phyloP scores from a whole-genome alignment of 2,113 vertebrate species.

The Atractosteus spatula region DNA sequence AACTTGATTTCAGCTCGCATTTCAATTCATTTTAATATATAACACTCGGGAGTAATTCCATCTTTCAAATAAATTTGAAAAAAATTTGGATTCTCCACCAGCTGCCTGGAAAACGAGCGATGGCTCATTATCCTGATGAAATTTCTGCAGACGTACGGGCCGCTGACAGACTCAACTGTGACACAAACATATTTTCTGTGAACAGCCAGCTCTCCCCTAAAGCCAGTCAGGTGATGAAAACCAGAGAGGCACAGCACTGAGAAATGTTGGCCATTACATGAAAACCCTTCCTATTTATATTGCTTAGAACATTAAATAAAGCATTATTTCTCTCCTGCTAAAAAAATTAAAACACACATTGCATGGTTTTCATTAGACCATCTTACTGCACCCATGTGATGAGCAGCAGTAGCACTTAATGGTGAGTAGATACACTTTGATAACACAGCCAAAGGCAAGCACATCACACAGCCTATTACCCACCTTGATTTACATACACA shows the following conservation, averaged over 20 bases:
- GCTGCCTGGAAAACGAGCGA: constrained; percentile 48
- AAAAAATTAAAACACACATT: constrained; percentile 11
- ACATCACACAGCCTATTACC: constrained; percentile 60
- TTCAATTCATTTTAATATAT: constrained; percentile 20
- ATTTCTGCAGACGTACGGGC: constrained; percentile 67
- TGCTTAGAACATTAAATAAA: constrained; percentile 53
- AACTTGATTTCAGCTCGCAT: constrained; percentile 14
- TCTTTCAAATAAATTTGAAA: constrained; percentile 24
- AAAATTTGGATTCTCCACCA: constrained; percentile 40
- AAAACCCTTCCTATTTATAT: constrained; percentile 34
- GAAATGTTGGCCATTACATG: constrained; percentile 61
- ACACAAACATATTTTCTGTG: constrained; percentile 53
- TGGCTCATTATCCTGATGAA: constrained; percentile 70
- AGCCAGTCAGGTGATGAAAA: constrained; percentile 70
- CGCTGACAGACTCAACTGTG: constrained; percentile 61
- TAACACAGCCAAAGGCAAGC: constrained; percentile 55
- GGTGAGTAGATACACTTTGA: constrained; percentile 72
- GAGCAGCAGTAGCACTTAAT: constrained; percentile 64
- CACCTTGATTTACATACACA: constrained; percentile 61
- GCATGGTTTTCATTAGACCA: constrained; percentile 50
- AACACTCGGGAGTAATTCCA: constrained; percentile 14
- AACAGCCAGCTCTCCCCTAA: constrained; percentile 54
- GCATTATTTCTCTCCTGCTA: constrained; percentile 59
- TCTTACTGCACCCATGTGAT: constrained; percentile 63
- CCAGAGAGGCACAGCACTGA: constrained; percentile 51